Conservation (phyloP, 2,113 vertebrate genomes). For the Pyrgilauda ruficollis region DNA sequence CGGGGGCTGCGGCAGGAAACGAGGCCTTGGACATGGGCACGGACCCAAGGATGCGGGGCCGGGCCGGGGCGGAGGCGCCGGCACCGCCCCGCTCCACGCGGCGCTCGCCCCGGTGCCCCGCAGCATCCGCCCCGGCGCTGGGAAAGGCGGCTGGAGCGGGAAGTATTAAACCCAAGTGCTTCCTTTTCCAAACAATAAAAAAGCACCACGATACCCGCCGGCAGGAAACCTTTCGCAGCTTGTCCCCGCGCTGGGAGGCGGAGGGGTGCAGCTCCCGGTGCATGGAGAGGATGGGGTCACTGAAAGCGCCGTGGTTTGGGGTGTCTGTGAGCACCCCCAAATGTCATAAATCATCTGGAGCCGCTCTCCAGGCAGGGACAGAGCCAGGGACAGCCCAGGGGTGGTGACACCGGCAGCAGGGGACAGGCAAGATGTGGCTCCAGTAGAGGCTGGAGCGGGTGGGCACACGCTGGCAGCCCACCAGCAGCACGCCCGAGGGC, state of each 20-base stretch:
- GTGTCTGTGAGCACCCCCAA: background rate
- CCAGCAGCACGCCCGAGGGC: background rate
- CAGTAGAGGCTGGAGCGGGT: accelerated
- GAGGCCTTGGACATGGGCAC: accelerated
- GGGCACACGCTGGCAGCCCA: background rate
- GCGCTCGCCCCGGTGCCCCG: background rate
- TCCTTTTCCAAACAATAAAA: conserved; percentile 73
- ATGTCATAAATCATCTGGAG: background rate
- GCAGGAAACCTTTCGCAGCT: background rate
- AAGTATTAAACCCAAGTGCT: conserved; percentile 69
- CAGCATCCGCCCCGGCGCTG: background rate
- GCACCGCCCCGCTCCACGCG: accelerated
- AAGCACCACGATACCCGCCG: background rate
- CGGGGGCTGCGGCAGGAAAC: background rate
- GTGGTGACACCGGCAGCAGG: accelerated
- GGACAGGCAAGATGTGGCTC: accelerated
- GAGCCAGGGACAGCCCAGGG: background rate
- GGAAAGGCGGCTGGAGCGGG: background rate
- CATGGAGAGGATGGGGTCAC: accelerated
- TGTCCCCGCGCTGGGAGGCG: too few species aligned
- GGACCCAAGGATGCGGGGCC: background rate
- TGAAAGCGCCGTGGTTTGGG: accelerated
- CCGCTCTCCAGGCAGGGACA: accelerated
- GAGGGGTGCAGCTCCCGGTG: accelerated
- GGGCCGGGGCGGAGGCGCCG: background rate